phyloP scores from a whole-genome alignment of 2,113 vertebrate species.

The Lamprologus speciosus region DNA sequence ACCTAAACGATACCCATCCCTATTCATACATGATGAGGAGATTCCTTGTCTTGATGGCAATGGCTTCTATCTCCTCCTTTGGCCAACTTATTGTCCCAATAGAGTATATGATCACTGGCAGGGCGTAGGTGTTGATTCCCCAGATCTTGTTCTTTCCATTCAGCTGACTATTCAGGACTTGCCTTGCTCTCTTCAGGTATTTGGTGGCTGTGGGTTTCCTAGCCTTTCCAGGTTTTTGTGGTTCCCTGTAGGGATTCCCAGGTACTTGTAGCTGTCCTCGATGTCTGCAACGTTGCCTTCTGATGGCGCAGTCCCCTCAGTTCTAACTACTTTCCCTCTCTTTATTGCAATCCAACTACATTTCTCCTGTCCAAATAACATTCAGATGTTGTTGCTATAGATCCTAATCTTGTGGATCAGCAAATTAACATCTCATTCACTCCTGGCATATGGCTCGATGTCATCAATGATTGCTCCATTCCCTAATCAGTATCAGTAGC shows the following conservation, averaged over 20 bases:
- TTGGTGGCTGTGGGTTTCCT: neutral
- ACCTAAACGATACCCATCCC: too few species aligned
- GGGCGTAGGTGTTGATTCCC: neutral
- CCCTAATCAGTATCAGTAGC: neutral
- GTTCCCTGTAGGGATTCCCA: neutral
- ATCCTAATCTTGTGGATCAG: neutral
- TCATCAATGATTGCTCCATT: neutral
- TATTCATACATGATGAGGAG: neutral
- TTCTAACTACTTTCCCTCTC: neutral
- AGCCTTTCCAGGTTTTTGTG: neutral
- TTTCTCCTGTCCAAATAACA: neutral
- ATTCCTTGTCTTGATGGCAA: neutral
- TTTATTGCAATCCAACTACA: neutral
- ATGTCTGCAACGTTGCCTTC: neutral
- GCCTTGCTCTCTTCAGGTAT: neutral
- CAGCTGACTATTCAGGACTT: neutral
- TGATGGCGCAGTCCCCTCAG: neutral
- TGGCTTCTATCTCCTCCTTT: neutral
- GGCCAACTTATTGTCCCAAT: neutral
- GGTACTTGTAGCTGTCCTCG: neutral
- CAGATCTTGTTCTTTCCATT: neutral
- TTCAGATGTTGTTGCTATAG: neutral
- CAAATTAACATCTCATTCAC: neutral
- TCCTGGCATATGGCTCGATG: neutral
- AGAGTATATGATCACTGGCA: neutral